Conservation (phyloP, 1,140 invertebrate species). For the Aphidius gifuensis region DNA sequence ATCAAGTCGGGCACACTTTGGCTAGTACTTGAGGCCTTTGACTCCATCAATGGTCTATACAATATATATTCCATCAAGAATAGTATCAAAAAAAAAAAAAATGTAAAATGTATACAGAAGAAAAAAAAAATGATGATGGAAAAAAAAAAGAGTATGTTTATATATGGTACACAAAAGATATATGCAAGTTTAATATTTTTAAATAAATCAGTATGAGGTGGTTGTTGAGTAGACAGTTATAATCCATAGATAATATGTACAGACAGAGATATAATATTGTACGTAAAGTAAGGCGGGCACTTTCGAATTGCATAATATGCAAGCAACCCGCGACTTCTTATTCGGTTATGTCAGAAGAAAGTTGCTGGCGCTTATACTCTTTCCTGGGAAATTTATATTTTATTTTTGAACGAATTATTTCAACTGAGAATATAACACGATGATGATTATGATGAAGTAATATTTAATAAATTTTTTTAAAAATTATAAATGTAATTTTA, state of each 20-base stretch:
- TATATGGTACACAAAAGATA: too few species aligned
- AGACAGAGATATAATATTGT: conserved; percentile 32
- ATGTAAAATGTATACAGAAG: neutral
- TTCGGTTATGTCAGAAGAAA: conserved; percentile 57
- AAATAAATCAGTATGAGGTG: too few species aligned
- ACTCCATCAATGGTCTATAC: neutral
- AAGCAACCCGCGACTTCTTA: conserved; percentile 47
- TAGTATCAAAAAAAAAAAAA: conserved; percentile 2
- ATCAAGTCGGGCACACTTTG: conserved; percentile 16
- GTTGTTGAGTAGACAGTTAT: too few species aligned
- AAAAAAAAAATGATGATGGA: neutral
- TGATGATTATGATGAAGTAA: too few species aligned
- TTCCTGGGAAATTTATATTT: conserved; percentile 48
- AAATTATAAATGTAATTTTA: too few species aligned
- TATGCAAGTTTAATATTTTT: too few species aligned
- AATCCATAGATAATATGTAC: conserved; percentile 3
- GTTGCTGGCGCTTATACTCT: conserved; percentile 38
- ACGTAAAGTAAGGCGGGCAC: conserved; percentile 56
- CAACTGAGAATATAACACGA: too few species aligned
- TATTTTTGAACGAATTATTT: too few species aligned
- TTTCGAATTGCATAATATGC: conserved; percentile 54
- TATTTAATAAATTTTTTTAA: too few species aligned
- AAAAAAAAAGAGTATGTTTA: neutral
- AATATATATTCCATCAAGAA: neutral
- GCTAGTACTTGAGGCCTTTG: conserved; percentile 4